Base-by-base conservation (phyloP, 1,140 invertebrate species). In the Plodia interpunctella region DNA sequence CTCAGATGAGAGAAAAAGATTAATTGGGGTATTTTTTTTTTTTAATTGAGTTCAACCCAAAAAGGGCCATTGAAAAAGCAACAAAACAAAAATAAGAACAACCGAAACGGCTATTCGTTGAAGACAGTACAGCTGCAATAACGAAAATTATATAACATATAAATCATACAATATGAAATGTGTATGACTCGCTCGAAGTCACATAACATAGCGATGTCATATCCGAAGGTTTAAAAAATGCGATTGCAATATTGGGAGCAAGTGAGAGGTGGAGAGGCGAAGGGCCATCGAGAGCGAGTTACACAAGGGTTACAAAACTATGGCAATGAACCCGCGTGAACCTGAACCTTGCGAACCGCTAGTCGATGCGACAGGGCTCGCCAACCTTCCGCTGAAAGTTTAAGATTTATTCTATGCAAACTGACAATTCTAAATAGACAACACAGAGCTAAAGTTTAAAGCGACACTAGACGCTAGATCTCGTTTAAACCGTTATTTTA, bases 251-350 rank as follows among this genome's bases (percentile, higher is more conserved):
- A 83, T 79, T 68, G 74, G 75, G 79, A 70, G 67, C 76, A 81
- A 85, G 79, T 83, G 83, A 80, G 82, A 82, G 80, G 79, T 73
- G 67, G 21, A 59, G 59, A 62, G 74, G 58, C 55, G 66, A 85
- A 86, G 83, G 84, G 84, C 84, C 78, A 68, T 65, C 59, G 75
- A 82, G 76, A 83, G 84, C 76, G 80, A 90, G 86, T 90, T 90
- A 85, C 87, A 90, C 88, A 90, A 90, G 86, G 86, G 87, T 90
- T 89, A 89, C 87, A 87, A 90, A 90, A 90, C 88, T 90, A 81
- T 90, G 89, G 88, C 89, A 90, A 89, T 90, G 89, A 90, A 90
- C 89, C 72, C 77, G 60, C 62, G 71, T 90, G 78, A 90, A 90
- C 87, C 88, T 83, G 76, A 81, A 87, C 80, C 86, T 88, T 88